These are phyloP conservation scores for Pyxicephalus adspersus DNA, from an alignment of 2,113 vertebrate genomes.

Conservation along the genomic window DNA sequence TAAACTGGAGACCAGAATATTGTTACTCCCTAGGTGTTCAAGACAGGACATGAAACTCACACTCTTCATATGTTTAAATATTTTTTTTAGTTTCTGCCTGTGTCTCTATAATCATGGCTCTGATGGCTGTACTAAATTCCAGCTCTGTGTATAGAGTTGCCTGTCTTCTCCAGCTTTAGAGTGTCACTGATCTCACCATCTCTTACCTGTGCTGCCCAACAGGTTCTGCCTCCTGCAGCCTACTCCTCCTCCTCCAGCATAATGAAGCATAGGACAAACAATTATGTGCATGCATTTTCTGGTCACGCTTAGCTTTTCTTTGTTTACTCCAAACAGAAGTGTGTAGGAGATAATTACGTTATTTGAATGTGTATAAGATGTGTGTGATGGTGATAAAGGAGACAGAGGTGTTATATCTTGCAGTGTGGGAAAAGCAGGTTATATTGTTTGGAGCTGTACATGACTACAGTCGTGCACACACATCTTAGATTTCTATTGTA, in stretches of 20 bases:
- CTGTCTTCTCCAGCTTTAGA: background rate
- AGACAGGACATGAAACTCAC: background rate
- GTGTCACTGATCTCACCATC: background rate
- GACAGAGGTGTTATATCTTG: background rate
- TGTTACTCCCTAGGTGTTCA: background rate
- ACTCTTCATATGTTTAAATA: background rate
- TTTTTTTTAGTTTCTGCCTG: background rate
- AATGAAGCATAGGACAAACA: background rate
- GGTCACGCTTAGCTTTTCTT: background rate
- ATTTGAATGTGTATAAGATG: background rate
- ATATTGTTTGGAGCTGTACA: no score
- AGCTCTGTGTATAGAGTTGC: conserved; percentile 6
- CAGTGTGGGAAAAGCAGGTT: background rate
- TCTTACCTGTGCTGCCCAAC: background rate
- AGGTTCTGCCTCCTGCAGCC: conserved; percentile 14
- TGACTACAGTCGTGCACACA: no score
- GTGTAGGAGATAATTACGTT: background rate
- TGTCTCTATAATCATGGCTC: background rate
- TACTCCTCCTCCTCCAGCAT: conserved; percentile 16
- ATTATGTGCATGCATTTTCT: background rate
- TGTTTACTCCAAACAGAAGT: conserved; percentile 10
- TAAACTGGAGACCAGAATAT: background rate
- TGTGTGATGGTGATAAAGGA: background rate
- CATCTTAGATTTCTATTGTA: no score
- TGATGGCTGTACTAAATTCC: background rate